Conservation (phyloP, 1,140 invertebrate genomes). For the Psix sp. region DNA sequence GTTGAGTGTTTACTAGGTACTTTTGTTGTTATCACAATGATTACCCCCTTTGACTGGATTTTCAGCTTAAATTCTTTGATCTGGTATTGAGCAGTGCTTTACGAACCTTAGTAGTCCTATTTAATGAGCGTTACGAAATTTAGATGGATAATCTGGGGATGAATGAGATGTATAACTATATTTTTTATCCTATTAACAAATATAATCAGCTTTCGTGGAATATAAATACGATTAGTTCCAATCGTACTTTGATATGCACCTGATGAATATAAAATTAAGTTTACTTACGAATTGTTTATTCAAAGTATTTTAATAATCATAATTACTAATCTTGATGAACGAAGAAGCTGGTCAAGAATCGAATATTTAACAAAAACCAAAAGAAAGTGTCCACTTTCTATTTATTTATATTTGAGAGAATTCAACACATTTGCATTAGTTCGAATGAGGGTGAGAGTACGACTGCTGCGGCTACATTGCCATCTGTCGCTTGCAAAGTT, state of each 20-base stretch:
- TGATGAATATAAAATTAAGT: too few relatives aligned
- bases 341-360: too few relatives aligned
- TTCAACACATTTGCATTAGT: conserved; percentile 46
- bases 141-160: conserved; percentile 4
- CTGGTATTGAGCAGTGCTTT: neutral
- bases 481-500: conserved; percentile 55
- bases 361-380: conserved; percentile 3
- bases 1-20: neutral
- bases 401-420: conserved; percentile 48
- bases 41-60: conserved; percentile 9
- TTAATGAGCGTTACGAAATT: conserved; percentile 31
- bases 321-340: too few relatives aligned
- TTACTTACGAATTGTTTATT: too few relatives aligned
- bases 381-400: conserved; percentile 30
- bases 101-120: neutral
- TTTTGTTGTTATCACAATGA: neutral
- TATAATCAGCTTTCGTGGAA: conserved; percentile 22
- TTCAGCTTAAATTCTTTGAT: conserved; percentile 9
- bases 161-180: conserved; percentile 17
- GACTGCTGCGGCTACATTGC: conserved; percentile 50
- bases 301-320: too few relatives aligned
- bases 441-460: conserved; percentile 37
- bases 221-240: too few relatives aligned
- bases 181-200: conserved; percentile 30
- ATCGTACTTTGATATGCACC: too few relatives aligned